Evolutionary conservation across 2,797 vertebrate genomes (phyloP), one percentile per base, ranked within the genome.

Genomic region (Loriculus beryllinus): DNA sequence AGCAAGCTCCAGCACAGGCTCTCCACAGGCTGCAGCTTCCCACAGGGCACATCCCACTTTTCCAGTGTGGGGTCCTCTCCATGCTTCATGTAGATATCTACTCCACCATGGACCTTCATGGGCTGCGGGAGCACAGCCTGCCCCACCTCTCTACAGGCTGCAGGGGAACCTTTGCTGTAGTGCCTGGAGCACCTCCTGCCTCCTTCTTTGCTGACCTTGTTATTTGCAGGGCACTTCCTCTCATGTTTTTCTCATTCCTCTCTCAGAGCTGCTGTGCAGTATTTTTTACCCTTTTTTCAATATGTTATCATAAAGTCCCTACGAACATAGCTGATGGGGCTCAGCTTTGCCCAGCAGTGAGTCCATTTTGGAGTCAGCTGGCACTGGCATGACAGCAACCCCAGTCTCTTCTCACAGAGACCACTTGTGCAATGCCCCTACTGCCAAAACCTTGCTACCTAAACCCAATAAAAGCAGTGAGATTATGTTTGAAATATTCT

Each of bases 61-160:
- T 70, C 37, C 3, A 1, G 1, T 1, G 1, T 42, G 37, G 22
- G 25, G 12, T 47, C 31, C 28, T 12, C 57, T 26, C 2, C 3
- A 5, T 42, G 42, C 60, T 49, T 19, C 51, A 37, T 17, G 18
- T 3, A 9, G 13, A 1, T 11, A 28, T 33, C 25, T 79, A 52
- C 57, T 62, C 60, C 31, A 9, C 37, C 3, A 6, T 37, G 9
- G 43, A 21, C 12, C 26, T 65, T 42, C 16, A 0, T 4, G 56
- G 59, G 3, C 42, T 72, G 20, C 48, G 49, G 23, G 17, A 15
- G 20, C 5, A 33, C 26, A 68, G 2, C 21, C 39, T 51, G 47
- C n/a, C 3, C 23, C 43, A 12, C 29, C 22, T 35, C 33, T 57
- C 22, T 57, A 15, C 1, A 1, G 21, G 12, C 21, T 26, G 35